These are phyloP conservation scores for Melanophora roralis DNA, from an alignment of 2,888 invertebrate genomes.

Conservation along the genomic window DNA sequence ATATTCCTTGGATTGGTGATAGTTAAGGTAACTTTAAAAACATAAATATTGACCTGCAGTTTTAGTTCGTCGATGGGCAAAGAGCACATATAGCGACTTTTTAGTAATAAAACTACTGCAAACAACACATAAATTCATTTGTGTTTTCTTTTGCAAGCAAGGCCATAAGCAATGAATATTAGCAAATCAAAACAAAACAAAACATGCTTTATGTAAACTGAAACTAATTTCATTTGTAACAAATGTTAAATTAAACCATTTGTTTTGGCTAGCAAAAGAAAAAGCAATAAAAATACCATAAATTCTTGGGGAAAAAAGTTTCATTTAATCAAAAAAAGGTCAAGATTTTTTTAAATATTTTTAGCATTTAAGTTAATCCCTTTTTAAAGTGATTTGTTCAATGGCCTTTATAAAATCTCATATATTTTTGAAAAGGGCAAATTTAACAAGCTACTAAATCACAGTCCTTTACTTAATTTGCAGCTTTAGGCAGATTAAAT, in stretches of 20 bases:
- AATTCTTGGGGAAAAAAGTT: background rate
- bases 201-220: too few relatives aligned
- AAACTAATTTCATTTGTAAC: background rate
- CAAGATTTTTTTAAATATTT: background rate
- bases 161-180: too few relatives aligned
- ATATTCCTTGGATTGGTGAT: too few relatives aligned
- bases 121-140: too few relatives aligned
- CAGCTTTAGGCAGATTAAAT: background rate
- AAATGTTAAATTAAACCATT: constrained; percentile 10
- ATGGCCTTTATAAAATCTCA: constrained; percentile 3
- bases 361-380: background rate
- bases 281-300: too few relatives aligned
- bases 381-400: background rate
- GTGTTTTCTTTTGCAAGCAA: too few relatives aligned
- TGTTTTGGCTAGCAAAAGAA: background rate
- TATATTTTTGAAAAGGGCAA: background rate
- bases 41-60: too few relatives aligned
- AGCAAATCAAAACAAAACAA: too few relatives aligned
- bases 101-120: too few relatives aligned
- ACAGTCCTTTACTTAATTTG: background rate
- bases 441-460: background rate
- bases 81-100: too few relatives aligned
- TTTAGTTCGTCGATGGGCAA: too few relatives aligned
- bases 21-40: too few relatives aligned
- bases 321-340: constrained; percentile 28